Percentiles rank a stretch among this genome's conserved stretches.
Conservation (phyloP, 2,113 vertebrate species). For the Leucopternis melanops region DNA sequence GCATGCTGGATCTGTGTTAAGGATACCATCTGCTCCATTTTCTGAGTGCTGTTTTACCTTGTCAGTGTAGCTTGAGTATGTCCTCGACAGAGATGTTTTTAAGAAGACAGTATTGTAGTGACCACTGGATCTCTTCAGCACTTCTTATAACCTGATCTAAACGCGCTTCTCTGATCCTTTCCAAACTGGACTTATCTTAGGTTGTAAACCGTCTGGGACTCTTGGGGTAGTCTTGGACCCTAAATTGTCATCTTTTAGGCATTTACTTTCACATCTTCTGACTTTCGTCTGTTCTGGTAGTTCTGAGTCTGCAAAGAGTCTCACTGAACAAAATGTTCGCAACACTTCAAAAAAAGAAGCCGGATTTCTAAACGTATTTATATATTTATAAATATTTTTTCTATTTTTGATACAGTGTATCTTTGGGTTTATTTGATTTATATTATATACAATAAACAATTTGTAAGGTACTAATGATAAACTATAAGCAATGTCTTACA, state of each 20-base stretch:
- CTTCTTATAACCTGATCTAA: neutral
- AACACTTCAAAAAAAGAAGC: neutral
- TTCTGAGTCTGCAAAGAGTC: neutral
- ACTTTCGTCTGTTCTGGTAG: neutral
- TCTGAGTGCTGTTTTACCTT: neutral
- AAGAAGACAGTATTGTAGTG: neutral
- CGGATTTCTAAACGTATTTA: neutral
- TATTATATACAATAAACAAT: constrained; percentile 54
- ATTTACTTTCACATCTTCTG: neutral
- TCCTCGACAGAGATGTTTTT: neutral
- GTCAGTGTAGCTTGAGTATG: neutral
- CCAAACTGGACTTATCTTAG: neutral
- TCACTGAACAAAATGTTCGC: neutral
- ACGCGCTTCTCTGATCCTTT: neutral
- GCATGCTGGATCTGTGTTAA: neutral
- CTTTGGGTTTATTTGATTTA: constrained; percentile 18
- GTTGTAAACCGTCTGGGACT: neutral
- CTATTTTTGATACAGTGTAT: neutral
- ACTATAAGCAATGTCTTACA: neutral
- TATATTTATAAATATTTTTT: neutral
- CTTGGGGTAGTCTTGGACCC: neutral
- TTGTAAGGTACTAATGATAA: neutral
- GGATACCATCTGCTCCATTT: neutral
- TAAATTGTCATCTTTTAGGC: neutral
- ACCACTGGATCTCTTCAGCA: neutral